These are phyloP conservation scores for Drosophila emarginata DNA, from an alignment of 2,888 invertebrate genomes.

Conservation along the genomic window DNA sequence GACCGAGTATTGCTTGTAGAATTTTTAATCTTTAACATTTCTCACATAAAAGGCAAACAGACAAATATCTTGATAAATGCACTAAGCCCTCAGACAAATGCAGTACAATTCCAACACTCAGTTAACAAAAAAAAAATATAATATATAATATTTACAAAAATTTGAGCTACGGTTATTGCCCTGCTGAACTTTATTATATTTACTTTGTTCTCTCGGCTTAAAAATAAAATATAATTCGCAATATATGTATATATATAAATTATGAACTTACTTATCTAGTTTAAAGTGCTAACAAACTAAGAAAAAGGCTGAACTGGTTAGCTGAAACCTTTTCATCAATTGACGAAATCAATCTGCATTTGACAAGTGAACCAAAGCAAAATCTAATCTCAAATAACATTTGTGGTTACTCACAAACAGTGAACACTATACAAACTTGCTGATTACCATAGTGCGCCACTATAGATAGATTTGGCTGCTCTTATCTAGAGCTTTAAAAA, in stretches of 20 bases:
- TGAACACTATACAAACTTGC: background rate
- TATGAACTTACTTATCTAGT: conserved; percentile 24
- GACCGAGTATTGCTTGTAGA: background rate
- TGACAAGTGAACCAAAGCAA: background rate
- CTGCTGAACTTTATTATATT: conserved; percentile 2
- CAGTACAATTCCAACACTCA: background rate
- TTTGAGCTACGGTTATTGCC: conserved; percentile 1
- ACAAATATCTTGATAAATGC: conserved; percentile 2
- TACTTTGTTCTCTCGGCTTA: background rate
- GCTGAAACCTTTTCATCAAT: background rate
- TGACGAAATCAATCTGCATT: background rate
- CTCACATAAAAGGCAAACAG: background rate
- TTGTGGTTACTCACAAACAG: conserved; percentile 7
- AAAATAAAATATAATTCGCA: conserved; percentile 1
- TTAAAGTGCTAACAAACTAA: conserved; percentile 1
- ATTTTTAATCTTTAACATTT: background rate
- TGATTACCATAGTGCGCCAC: conserved; percentile 43
- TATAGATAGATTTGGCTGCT: background rate
- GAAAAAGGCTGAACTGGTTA: background rate
- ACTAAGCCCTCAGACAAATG: background rate
- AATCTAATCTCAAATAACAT: background rate
- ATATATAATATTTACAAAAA: background rate
- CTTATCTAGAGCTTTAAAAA: background rate
- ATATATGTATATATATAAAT: background rate
- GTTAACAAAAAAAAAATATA: background rate